phyloP scores from a whole-genome alignment of 2,113 vertebrate species.

The Oncorhynchus mykiss region DNA sequence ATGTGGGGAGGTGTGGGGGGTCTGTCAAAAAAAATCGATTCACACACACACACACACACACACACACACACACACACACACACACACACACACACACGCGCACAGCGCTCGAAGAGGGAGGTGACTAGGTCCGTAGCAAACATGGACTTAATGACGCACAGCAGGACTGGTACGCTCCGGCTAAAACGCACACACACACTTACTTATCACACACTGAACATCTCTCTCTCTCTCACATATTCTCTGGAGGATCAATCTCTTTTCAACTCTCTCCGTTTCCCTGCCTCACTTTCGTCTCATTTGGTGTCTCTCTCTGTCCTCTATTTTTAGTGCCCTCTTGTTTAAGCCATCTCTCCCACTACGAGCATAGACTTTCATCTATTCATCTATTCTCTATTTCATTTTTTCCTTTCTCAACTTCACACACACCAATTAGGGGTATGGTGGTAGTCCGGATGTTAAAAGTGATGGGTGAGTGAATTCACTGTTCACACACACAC shows the following conservation, averaged over 20 bases:
- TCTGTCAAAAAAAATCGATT: constrained; percentile 67
- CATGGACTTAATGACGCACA: constrained; percentile 76
- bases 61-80: too few species aligned
- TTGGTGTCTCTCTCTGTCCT: too few species aligned
- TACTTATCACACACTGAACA: too few species aligned
- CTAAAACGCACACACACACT: background rate
- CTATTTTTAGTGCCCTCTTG: background rate
- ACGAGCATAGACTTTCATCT: background rate
- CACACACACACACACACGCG: too few species aligned
- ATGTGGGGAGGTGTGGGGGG: background rate
- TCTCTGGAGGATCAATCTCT: too few species aligned
- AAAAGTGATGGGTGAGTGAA: background rate
- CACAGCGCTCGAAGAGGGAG: constrained; percentile 18
- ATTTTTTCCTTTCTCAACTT: background rate
- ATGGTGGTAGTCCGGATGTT: background rate
- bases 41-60: too few species aligned
- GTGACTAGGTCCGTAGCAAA: constrained; percentile 66
- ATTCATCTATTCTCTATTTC: background rate
- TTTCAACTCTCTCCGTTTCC: too few species aligned
- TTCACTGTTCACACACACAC: background rate
- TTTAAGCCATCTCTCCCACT: background rate
- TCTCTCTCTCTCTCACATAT: too few species aligned
- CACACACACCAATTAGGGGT: background rate
- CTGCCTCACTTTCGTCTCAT: too few species aligned
- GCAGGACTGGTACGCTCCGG: constrained; percentile 57